Conservation (phyloP, 2,113 vertebrate species). For the Pundamilia nyererei region DNA sequence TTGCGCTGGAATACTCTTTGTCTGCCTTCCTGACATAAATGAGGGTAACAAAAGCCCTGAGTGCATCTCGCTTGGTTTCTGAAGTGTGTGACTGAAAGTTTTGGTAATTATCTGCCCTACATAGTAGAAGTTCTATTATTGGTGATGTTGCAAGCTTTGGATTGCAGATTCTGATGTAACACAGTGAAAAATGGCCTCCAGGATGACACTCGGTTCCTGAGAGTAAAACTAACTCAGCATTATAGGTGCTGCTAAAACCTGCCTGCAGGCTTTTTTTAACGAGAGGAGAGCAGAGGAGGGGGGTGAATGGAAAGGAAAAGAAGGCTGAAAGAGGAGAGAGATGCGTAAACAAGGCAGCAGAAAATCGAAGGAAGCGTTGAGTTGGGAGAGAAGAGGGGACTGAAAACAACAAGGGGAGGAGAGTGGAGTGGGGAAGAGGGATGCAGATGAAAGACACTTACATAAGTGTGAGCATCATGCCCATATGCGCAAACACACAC, state of each 20-base stretch:
- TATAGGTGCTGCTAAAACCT: not conserved
- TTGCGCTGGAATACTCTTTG: not conserved
- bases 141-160: not conserved
- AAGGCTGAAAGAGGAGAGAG: not conserved
- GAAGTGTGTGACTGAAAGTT: conserved; percentile 10
- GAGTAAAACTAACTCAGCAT: conserved; percentile 27
- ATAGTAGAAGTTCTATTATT: not conserved
- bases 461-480: conserved; percentile 19
- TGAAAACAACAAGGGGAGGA: not conserved
- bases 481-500: not conserved
- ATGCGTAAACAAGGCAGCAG: not conserved
- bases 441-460: conserved; percentile 35
- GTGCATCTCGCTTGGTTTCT: not conserved
- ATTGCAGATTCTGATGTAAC: conserved; percentile 41
- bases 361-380: not conserved
- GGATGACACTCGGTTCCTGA: not conserved
- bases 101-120: not conserved
- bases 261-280: conserved; percentile 1
- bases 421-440: not conserved
- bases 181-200: conserved; percentile 26
- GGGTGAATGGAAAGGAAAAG: not conserved
- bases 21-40: not conserved
- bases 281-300: not conserved
- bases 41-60: not conserved
- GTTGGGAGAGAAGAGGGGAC: not conserved